phyloP scores from a whole-genome alignment of 2,888 invertebrate species.

The Idaea biselata region DNA sequence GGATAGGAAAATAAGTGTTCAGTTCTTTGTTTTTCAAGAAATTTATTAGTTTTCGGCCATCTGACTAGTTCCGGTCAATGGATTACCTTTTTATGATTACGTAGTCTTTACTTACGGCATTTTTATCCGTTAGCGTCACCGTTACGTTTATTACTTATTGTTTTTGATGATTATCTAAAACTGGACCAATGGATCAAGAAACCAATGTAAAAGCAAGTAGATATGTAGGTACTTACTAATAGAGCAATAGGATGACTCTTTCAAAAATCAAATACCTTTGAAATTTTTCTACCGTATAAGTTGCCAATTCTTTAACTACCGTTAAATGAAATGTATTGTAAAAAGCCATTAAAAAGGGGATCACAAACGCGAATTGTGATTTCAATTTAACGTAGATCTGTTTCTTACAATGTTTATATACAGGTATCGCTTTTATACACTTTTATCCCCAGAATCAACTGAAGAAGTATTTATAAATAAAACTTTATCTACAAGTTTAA shows the following conservation, averaged over 20 bases:
- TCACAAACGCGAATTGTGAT: too few species aligned
- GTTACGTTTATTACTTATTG: not conserved
- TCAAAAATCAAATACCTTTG: too few species aligned
- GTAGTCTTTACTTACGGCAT: not conserved
- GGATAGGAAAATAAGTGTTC: conserved; percentile 8
- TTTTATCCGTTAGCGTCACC: not conserved
- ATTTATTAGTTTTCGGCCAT: not conserved
- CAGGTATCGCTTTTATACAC: too few species aligned
- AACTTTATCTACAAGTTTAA: not conserved
- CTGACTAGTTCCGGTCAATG: not conserved
- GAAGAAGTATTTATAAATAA: not conserved
- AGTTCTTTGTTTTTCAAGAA: conserved; percentile 8
- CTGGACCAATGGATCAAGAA: not conserved
- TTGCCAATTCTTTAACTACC: too few species aligned
- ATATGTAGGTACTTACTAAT: too few species aligned
- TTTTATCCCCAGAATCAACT: not conserved
- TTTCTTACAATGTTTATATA: too few species aligned
- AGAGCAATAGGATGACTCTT: too few species aligned
- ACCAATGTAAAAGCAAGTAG: not conserved
- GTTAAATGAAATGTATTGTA: too few species aligned
- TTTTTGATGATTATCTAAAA: not conserved
- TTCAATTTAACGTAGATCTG: too few species aligned
- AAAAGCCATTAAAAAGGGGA: too few species aligned
- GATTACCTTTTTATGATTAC: not conserved
- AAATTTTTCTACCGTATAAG: too few species aligned